Evolutionary conservation across 2,113 vertebrate species (phyloP), one percentile per base, ranked within the genome.

Genomic region (Cyrtonyx montezumae): DNA sequence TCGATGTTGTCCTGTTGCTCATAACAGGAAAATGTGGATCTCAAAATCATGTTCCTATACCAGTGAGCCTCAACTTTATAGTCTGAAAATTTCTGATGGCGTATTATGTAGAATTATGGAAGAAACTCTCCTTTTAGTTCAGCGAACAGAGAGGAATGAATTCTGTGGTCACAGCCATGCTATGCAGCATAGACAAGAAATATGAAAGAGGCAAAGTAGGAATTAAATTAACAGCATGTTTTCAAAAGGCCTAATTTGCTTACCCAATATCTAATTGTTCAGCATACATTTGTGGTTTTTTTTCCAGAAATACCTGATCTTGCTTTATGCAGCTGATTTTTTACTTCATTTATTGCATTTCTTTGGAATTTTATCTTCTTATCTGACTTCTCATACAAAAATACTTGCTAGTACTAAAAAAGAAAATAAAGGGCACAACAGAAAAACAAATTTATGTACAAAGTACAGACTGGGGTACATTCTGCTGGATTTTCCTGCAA

Each of bases 371-470:
- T 23, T 10, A 42, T 13, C 49, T 69, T 55, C 40, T 58, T 3
- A 2, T 45, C 17, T 61, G n/a, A 53, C 21, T 36, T 95, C 16
- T 85, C 8, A 13, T 51, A 28, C 5, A 91, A 36, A 65, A 88
- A 68, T 13, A 28, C 20, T 80, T 95, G 65, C 58, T 69, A 22
- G 78, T 62, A 45, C 49, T 58, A 28, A 2, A 6, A 14, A 20
- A 55, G 83, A 71, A 85, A 93, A 74, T 36, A 82, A 91, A 87
- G 34, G 71, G 23, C 55, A 85, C 79, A 86, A 26, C 45, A 83
- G 56, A 42, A 85, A 83, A 84, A 53, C 5, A 78, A 69, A 80
- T 80, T 91, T 80, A 25, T 37, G 30, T 59, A 56, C 8, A n/a
- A 80, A 70, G 48, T 63, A 63, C 13, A 78, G 28, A 8, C 68